Conservation (phyloP, 2,113 vertebrate genomes). For the Sylvicapra grimmia region DNA sequence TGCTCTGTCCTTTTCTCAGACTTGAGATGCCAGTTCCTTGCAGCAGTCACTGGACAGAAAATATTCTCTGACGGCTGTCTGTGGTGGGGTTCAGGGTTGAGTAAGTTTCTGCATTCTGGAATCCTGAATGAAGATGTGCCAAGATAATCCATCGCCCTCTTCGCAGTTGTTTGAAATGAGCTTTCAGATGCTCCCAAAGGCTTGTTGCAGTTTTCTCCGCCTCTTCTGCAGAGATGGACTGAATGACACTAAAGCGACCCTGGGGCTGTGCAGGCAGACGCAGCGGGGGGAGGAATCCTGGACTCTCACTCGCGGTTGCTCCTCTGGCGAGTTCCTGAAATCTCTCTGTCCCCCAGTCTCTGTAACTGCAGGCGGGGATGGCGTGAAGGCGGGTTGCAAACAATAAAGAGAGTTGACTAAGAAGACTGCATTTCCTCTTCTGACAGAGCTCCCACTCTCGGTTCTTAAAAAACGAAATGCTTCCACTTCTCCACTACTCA, state of each 20-base stretch:
- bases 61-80: neutral
- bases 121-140: neutral
- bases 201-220: neutral
- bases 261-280: neutral
- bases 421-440: neutral
- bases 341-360: neutral
- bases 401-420: rapidly evolving
- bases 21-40: neutral
- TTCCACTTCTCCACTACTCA: neutral
- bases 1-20: neutral
- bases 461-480: neutral
- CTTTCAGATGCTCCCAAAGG: neutral
- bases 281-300: neutral
- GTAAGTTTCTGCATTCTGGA: neutral
- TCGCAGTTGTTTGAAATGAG: neutral
- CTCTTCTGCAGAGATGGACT: neutral
- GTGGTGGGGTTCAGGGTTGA: neutral
- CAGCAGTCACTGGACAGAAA: neutral
- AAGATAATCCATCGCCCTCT: neutral
- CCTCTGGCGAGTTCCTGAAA: neutral
- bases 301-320: neutral
- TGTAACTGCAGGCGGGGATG: neutral
- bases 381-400: neutral
- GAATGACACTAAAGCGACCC: neutral
- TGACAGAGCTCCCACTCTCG: neutral